Conservation (phyloP, 64 coral and sea anemone genomes). For the Astreopora myriophthalma region DNA sequence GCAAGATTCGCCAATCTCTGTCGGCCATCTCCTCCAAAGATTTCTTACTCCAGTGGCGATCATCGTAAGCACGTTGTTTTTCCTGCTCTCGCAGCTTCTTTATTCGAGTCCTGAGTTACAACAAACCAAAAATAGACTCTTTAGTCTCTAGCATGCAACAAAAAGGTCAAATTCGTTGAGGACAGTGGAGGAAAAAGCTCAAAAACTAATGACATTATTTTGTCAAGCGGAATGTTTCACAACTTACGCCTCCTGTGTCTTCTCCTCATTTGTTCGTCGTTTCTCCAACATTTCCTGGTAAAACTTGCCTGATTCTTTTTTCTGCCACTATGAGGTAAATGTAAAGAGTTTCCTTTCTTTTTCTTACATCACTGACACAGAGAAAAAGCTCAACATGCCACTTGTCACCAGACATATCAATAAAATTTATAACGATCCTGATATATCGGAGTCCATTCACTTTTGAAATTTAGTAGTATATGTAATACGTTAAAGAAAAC, state of each 20-base stretch:
- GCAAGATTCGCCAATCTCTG: conserved; percentile 99
- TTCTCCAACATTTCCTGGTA: conserved; percentile 93
- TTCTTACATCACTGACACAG: no score
- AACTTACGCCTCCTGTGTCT: conserved; percentile 94
- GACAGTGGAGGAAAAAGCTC: not conserved
- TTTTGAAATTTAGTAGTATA: no score
- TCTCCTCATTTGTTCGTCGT: conserved; percentile 91
- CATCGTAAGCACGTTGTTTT: conserved; percentile 86
- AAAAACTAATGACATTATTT: not conserved
- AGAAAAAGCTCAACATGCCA: no score
- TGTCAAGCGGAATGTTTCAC: not conserved
- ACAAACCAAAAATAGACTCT: not conserved
- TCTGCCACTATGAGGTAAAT: conserved; percentile 61
- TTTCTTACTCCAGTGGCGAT: conserved; percentile 98
- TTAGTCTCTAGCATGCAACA: not conserved
- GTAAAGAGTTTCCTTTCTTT: not conserved
- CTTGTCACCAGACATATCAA: no score
- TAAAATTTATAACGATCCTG: no score
- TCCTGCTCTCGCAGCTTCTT: conserved; percentile 79
- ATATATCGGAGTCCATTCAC: no score
- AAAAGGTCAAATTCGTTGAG: no score
- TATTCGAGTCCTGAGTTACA: conserved; percentile 53
- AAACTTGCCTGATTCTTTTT: conserved; percentile 94
- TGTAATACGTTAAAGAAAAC: no score
- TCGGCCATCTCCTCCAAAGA: conserved; percentile 92